These are phyloP conservation scores for Syngnathus floridae DNA, from an alignment of 2,113 vertebrate species.

Conservation along the genomic window DNA sequence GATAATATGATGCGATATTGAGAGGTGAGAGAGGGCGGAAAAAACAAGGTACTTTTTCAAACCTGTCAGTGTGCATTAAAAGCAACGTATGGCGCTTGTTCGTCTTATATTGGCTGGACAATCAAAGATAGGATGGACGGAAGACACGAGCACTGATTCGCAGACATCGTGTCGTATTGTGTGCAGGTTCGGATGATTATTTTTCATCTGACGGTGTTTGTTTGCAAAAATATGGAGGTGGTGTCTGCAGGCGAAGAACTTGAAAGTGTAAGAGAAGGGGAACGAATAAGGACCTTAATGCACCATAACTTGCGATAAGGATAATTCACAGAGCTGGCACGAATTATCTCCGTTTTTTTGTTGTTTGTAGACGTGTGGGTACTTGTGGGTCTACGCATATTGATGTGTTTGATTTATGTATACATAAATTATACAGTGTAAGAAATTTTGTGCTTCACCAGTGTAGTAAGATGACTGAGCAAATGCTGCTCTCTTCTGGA, in stretches of 20 bases:
- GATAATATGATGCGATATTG: slow-evolving; percentile 23
- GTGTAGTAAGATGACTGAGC: neutral
- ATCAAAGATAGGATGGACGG: neutral
- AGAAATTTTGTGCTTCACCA: no score
- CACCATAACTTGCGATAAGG: slow-evolving; percentile 46
- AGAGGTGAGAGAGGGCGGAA: slow-evolving; percentile 23
- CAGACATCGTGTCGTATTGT: neutral
- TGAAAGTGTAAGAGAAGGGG: slow-evolving; percentile 31
- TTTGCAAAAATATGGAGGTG: slow-evolving; percentile 16
- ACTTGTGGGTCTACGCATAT: neutral
- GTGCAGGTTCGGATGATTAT: slow-evolving; percentile 7
- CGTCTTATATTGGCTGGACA: neutral
- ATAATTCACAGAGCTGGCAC: slow-evolving; percentile 18
- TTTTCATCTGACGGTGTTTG: slow-evolving; percentile 19
- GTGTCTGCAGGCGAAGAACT: slow-evolving; percentile 29
- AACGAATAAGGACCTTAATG: slow-evolving; percentile 43
- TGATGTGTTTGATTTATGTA: slow-evolving; percentile 5
- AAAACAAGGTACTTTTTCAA: slow-evolving; percentile 7
- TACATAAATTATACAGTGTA: neutral
- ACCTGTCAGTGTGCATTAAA: slow-evolving; percentile 32
- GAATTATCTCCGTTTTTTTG: slow-evolving; percentile 27
- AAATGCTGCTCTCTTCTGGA: neutral
- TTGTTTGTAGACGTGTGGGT: neutral
- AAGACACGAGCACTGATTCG: neutral
- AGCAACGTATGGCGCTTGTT: slow-evolving; percentile 12